Base-by-base conservation (phyloP, 2,113 vertebrate species). In the Garra rufa region DNA sequence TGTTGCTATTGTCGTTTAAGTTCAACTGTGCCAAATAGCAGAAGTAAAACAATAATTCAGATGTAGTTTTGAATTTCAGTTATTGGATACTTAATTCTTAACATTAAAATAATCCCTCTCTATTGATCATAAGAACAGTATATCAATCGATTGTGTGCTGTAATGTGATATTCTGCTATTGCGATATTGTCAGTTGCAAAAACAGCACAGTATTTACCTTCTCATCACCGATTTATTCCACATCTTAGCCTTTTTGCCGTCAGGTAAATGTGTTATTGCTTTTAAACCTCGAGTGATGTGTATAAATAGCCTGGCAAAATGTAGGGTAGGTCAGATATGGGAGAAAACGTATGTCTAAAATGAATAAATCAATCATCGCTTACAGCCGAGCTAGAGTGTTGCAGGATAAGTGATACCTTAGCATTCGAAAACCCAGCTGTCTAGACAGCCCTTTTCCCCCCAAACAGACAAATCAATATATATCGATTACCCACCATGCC, bases 301-400 rank as follows among this genome's bases (percentile, higher is more conserved):
- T 76, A 81, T 76, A 34, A 85, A 85, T 76, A 83, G 70, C 55
- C 2, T 43, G 81, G 69, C 17, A 81, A 86, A 57, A 81, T 30
- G 71, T 83, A 81, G 83, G 70, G 43, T 41, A 63, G 79, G 73
- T 71, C 69, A n/a, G 70, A 61, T 71, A 70, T 46, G 52, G 11
- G 43, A 30, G 81, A 76, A 75, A 82, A 82, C 9, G 57, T 61
- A 75, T 59, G 19, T 73, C 63, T 65, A 30, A 84, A 79, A 84
- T 87, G 70, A 85, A 41, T 85, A 87, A 85, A 89, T 89, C 88
- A 85, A 87, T 89, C 84, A 77, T 83, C 61, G n/a, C 69, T 85
- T 82, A 57, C 69, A 84, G 59, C 75, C n/a, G 28, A 46, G n/a
- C 67, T 69, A 76, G 57, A 82, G 78, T 67, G 21, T 67, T 81